A percentile compares a stretch with the other conserved stretches of the same genome.
phyloP scores from a whole-genome alignment of 2,888 invertebrate species.

The Lochmaea capreae region DNA sequence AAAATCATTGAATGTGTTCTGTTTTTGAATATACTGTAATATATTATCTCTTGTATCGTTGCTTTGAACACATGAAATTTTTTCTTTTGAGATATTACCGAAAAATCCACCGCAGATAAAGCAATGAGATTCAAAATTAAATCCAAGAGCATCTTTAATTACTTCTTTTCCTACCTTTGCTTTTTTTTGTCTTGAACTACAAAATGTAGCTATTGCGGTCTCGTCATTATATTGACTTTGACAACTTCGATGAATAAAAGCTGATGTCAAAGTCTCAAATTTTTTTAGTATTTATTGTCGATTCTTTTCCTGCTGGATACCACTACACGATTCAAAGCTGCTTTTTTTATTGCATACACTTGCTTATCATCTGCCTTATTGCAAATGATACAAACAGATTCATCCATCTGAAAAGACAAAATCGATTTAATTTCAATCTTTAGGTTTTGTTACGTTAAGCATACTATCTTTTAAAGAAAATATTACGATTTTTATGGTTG shows the following conservation, averaged over 20 bases:
- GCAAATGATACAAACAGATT: constrained; percentile 43
- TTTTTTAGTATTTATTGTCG: constrained; percentile 46
- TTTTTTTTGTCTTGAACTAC: constrained; percentile 43
- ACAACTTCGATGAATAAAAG: constrained; percentile 46
- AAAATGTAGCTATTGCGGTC: constrained; percentile 44
- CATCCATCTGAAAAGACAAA: constrained; percentile 37
- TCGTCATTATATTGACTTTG: constrained; percentile 44
- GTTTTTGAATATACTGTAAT: constrained; percentile 30
- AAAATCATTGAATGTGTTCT: constrained; percentile 48
- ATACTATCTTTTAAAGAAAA: too few relatives aligned
- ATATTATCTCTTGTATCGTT: not conserved
- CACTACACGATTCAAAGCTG: constrained; percentile 39
- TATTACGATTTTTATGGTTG: too few relatives aligned
- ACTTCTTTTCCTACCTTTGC: constrained; percentile 35
- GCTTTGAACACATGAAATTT: constrained; percentile 14
- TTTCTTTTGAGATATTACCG: constrained; percentile 1
- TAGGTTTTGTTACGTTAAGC: too few relatives aligned
- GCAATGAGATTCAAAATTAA: constrained; percentile 45
- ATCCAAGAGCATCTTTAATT: constrained; percentile 46
- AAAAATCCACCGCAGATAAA: not conserved
- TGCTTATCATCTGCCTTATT: constrained; percentile 40
- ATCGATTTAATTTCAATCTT: constrained; percentile 25
- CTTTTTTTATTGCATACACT: constrained; percentile 19
- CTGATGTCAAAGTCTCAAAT: constrained; percentile 45
- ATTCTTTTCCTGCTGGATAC: constrained; percentile 42